Percentiles rank a stretch among this genome's conserved stretches.
These are phyloP conservation scores for Hemibagrus wyckioides DNA, from an alignment of 2,113 vertebrate genomes.

Conservation along the genomic window DNA sequence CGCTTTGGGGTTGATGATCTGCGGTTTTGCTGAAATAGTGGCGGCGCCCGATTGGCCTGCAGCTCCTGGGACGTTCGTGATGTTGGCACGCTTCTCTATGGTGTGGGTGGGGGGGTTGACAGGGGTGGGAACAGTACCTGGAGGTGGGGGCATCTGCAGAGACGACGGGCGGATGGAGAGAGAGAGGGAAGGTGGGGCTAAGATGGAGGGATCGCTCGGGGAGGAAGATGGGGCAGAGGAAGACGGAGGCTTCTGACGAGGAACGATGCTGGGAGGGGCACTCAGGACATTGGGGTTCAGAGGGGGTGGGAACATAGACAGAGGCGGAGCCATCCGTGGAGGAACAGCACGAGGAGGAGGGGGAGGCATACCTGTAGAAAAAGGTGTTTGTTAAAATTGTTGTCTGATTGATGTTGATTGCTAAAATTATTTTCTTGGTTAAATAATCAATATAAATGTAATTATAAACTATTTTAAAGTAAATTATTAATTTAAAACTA, in stretches of 20 bases:
- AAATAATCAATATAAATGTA: too few species aligned
- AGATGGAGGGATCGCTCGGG: conserved; percentile 50
- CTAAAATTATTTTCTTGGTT: too few species aligned
- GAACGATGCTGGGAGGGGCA: conserved; percentile 91
- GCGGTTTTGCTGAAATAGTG: conserved; percentile 97
- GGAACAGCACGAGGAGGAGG: conserved; percentile 88
- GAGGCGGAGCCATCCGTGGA: conserved; percentile 82
- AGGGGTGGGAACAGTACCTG: conserved; percentile 66
- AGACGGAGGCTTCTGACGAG: conserved; percentile 87
- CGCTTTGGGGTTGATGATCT: conserved; percentile 96
- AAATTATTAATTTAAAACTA: too few species aligned
- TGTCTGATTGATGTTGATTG: too few species aligned
- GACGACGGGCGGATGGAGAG: conserved; percentile 66
- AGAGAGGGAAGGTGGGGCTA: conserved; percentile 65
- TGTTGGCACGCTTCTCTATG: conserved; percentile 77
- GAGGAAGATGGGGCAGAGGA: conserved; percentile 63
- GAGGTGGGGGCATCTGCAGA: conserved; percentile 77
- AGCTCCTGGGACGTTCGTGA: conserved; percentile 65
- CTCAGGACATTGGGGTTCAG: conserved; percentile 88
- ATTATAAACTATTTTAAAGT: too few species aligned
- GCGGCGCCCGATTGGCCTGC: conserved; percentile 65
- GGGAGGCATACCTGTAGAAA: conserved; percentile 85
- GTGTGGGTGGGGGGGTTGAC: conserved; percentile 69
- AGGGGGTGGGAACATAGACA: conserved; percentile 87
- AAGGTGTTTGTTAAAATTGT: too few species aligned